phyloP scores from a whole-genome alignment of 2,888 invertebrate genomes.

The Entomobrya multifasciata region DNA sequence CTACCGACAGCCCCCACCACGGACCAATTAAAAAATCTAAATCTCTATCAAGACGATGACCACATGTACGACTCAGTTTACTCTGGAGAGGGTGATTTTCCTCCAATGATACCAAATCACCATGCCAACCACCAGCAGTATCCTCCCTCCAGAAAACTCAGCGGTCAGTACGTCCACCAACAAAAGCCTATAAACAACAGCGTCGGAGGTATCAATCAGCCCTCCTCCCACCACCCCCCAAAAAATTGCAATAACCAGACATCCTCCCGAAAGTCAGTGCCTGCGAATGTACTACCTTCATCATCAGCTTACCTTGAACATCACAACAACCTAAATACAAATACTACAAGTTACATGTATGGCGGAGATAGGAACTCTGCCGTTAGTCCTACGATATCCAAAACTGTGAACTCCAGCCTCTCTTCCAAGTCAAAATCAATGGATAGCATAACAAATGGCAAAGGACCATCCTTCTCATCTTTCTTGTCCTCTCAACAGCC shows the following conservation, averaged over 20 bases:
- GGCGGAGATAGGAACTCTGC: conserved; percentile 42
- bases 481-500: conserved; percentile 22
- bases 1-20: too few species aligned
- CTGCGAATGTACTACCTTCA: too few species aligned
- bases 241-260: too few species aligned
- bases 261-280: conserved; percentile 10
- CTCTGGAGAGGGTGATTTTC: neutral
- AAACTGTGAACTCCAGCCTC: conserved; percentile 66
- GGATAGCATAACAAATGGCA: too few species aligned
- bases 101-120: neutral
- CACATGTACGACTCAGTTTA: conserved; percentile 75
- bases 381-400: conserved; percentile 68
- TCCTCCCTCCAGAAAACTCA: conserved; percentile 3
- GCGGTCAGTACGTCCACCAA: neutral
- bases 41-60: conserved; percentile 52
- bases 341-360: conserved; percentile 8
- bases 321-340: neutral
- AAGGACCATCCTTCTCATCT: conserved; percentile 12
- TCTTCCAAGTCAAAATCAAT: conserved; percentile 56
- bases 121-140: neutral
- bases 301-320: too few species aligned
- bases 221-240: too few species aligned
- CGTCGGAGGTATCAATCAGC: too few species aligned
- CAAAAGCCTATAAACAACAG: too few species aligned
- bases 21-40: conserved; percentile 43